These are phyloP conservation scores for Mus spretus DNA, from an alignment of 2,797 vertebrate species.

Conservation along the genomic window DNA sequence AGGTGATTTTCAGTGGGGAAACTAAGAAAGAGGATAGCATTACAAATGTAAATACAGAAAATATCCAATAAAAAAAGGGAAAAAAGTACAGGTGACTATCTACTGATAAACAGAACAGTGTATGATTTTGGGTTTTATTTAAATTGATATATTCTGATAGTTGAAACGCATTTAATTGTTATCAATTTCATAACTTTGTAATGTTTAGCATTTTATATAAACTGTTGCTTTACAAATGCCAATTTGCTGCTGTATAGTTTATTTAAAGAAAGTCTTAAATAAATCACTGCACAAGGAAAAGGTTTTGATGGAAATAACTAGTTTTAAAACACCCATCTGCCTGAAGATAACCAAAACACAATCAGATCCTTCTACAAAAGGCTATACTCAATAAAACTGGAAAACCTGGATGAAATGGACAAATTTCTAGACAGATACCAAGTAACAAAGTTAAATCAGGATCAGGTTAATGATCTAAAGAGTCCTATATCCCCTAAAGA, in stretches of 20 bases:
- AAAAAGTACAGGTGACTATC: slow-evolving; percentile 42
- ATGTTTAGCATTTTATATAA: slow-evolving; percentile 67
- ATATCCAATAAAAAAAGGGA: too few species aligned
- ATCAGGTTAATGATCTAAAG: too few species aligned
- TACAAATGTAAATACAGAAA: too few species aligned
- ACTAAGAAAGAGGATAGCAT: too few species aligned
- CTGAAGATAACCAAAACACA: too few species aligned
- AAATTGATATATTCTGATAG: slow-evolving; percentile 70
- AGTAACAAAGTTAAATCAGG: too few species aligned
- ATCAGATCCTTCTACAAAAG: too few species aligned
- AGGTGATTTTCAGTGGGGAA: too few species aligned
- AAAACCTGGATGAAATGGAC: too few species aligned
- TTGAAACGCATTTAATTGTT: slow-evolving; percentile 65
- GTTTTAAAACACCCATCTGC: not conserved
- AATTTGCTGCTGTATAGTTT: not conserved
- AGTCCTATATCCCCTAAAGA: too few species aligned
- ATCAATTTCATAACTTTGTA: slow-evolving; percentile 72
- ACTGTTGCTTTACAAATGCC: slow-evolving; percentile 43
- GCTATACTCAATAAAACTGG: too few species aligned
- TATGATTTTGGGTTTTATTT: slow-evolving; percentile 61
- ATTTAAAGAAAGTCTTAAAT: slow-evolving; percentile 64
- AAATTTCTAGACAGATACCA: too few species aligned
- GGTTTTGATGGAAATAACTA: not conserved
- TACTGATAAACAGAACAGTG: slow-evolving; percentile 36
- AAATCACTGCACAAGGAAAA: slow-evolving; percentile 46